Evolutionary conservation across 2,888 invertebrate species (phyloP), one percentile per base, ranked within the genome.

Genomic region (Acrobasis repandana): DNA sequence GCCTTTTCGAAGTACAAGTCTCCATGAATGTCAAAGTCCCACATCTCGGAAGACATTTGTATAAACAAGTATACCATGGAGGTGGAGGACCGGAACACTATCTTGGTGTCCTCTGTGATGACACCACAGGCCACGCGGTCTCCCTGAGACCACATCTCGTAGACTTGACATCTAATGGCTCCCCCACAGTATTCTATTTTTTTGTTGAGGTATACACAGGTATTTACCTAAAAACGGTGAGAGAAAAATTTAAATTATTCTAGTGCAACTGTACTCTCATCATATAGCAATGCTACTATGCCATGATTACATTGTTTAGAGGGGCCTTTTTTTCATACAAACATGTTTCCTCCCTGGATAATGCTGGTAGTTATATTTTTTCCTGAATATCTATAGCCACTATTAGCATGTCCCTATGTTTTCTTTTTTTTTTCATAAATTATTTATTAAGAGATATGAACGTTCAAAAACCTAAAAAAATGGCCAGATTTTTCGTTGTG

Each of bases 11-110:
- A 99, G 83, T 99, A 99, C 58, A 99, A 92, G 90, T 99, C 99
- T 0, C 99, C 99, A 80, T 98, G 97, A 66, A 98, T 97, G 87
- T 99, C 99, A 92, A 98, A 99, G 78, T 99, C 98, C 99, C 99
- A 99, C 99, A 99, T 99, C 93, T 99, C 99, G 0, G 97, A 97
- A 65, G 98, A 98, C 98, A 99, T 98, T 93, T 99, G 99, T 65
- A 99, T 94, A 80, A 99, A 99, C 9, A 99, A 93, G 85, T 99
- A 98, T 0, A 99, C 98, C 96, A 98, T 98, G 15, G 98, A 97
- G 0, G 99, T 99, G 0, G 98, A 97, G 2, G 99, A 99, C 63
- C 99, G 94, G 85, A 98, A 99, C 0, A 99, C 98, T 64, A 99
- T 97, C 93, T 99, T 98, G 0, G 99, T 99, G 71, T 98, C 97